phyloP scores from a whole-genome alignment of 2,797 vertebrate genomes.

The Schizothorax lantsangensis region DNA sequence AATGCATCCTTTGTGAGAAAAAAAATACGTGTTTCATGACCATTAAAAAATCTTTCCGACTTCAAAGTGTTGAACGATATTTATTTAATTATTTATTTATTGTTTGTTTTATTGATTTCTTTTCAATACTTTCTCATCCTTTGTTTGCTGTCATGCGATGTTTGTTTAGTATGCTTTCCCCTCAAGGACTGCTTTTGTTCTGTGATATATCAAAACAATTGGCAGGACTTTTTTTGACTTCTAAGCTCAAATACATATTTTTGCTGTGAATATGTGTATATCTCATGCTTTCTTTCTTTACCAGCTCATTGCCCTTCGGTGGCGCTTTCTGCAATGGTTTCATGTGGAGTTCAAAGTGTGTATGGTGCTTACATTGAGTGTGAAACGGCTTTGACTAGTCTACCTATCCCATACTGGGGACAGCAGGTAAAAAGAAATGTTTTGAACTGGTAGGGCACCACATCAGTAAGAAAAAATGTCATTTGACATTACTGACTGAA shows the following conservation, averaged over 20 bases:
- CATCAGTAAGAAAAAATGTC: slow-evolving; percentile 3
- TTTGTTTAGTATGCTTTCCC: not conserved
- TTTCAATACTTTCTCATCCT: not conserved
- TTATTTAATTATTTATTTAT: not conserved
- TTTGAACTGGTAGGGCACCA: not conserved
- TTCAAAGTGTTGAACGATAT: not conserved
- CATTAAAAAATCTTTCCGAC: not conserved
- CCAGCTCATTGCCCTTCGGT: not conserved
- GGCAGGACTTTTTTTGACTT: not conserved
- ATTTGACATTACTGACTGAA: not conserved
- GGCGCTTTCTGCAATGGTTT: not conserved
- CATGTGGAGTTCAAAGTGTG: slow-evolving; percentile 37
- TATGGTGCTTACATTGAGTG: not conserved
- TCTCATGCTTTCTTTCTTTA: not conserved
- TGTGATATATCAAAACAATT: not conserved
- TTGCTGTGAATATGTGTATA: not conserved
- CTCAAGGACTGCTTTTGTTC: slow-evolving; percentile 20
- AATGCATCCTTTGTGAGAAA: not conserved
- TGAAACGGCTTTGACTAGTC: not conserved
- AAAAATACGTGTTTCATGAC: not conserved
- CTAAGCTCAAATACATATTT: not conserved
- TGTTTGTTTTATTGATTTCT: not conserved
- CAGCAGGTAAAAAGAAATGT: not conserved
- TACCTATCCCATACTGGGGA: not conserved
- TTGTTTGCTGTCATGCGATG: not conserved